A percentile compares a stretch with the other conserved stretches of the same genome.
These are phyloP conservation scores for Pteruthius melanotis DNA, from an alignment of 2,113 vertebrate species.

Conservation along the genomic window DNA sequence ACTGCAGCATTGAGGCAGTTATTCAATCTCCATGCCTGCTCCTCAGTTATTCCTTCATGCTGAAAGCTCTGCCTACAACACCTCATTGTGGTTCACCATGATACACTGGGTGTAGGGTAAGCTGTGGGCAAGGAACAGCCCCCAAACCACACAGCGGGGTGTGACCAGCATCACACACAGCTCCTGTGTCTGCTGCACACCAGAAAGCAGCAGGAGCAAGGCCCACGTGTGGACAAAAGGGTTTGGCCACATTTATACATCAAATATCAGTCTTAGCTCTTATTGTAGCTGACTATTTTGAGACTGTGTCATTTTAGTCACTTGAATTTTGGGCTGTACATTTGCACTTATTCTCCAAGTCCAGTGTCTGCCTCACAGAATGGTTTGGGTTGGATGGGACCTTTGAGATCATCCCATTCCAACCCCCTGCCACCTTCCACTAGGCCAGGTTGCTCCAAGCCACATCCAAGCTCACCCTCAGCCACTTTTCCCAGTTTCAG, in stretches of 20 bases:
- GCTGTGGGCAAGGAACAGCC: not conserved
- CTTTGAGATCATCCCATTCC: not conserved
- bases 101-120: not conserved
- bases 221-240: rapidly evolving
- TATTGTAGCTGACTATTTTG: rapidly evolving
- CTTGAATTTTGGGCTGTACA: not conserved
- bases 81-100: not conserved
- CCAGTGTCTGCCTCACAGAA: not conserved
- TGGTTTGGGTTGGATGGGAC: not conserved
- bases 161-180: not conserved
- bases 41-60: not conserved
- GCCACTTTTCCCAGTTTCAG: not conserved
- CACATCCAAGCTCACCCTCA: not conserved
- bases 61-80: not conserved
- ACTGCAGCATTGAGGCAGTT: constrained; percentile 44
- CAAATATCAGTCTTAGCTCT: not conserved
- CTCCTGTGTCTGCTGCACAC: not conserved
- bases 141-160: not conserved
- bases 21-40: constrained; percentile 13
- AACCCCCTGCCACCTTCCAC: not conserved
- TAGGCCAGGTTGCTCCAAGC: not conserved
- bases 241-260: not conserved
- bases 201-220: not conserved
- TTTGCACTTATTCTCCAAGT: not conserved
- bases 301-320: not conserved